A percentile compares a stretch with the other conserved stretches of the same genome.
Evolutionary conservation across 2,888 invertebrate genomes (phyloP).

Genomic region (Chrysolina americana): DNA sequence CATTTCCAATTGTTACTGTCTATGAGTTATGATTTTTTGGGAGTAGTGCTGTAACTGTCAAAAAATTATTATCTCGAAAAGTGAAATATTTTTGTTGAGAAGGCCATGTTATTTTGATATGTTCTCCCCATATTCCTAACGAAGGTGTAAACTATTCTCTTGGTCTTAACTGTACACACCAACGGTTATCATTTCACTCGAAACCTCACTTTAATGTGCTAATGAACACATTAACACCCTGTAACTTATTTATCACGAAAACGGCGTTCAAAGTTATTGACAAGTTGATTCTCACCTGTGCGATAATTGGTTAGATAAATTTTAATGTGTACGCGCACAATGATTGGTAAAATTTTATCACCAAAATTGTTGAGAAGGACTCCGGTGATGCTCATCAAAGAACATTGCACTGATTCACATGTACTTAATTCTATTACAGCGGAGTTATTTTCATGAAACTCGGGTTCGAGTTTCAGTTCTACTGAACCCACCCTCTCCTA

Average conservation of each 20-base stretch:
- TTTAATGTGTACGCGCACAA: not conserved
- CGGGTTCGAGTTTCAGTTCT: no score
- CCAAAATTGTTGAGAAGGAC: not conserved
- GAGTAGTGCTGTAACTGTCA: no score
- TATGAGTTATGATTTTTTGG: no score
- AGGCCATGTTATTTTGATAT: no score
- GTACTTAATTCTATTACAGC: no score
- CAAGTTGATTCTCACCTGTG: not conserved
- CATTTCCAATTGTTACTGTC: no score
- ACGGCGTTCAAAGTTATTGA: constrained; percentile 9
- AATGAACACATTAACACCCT: constrained; percentile 17
- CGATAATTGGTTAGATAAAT: not conserved
- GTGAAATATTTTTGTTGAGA: no score
- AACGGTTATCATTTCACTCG: not conserved
- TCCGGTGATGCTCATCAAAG: not conserved
- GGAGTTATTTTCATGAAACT: no score
- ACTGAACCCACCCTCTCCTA: no score
- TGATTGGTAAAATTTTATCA: not conserved
- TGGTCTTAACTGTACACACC: constrained; percentile 3
- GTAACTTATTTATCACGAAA: constrained; percentile 5
- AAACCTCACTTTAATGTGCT: constrained; percentile 4
- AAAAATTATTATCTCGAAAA: no score
- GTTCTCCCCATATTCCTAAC: no score
- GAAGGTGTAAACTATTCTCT: no score
- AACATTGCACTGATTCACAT: not conserved